These are phyloP conservation scores for Ophthalmolycus amberensis DNA, from an alignment of 2,113 vertebrate species.

Conservation along the genomic window DNA sequence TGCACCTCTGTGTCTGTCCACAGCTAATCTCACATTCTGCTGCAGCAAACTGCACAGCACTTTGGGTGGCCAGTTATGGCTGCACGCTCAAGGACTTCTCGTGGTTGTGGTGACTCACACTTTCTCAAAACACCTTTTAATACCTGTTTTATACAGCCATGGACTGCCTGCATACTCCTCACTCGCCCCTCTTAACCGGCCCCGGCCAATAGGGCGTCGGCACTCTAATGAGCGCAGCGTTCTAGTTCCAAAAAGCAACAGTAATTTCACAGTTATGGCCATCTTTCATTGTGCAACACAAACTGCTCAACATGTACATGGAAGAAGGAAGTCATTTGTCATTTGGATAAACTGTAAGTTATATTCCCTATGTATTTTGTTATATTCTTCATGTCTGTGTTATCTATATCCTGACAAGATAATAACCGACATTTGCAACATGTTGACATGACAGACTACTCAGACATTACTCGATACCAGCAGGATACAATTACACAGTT, in stretches of 20 bases:
- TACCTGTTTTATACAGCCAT: no score
- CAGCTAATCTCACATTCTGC: no score
- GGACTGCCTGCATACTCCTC: no score
- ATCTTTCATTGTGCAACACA: conserved; percentile 15
- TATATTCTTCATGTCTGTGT: neutral
- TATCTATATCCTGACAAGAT: conserved; percentile 47
- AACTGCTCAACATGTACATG: conserved; percentile 1
- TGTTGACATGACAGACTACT: conserved; percentile 62
- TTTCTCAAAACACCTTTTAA: no score
- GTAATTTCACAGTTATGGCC: no score
- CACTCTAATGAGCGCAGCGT: neutral
- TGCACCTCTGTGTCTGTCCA: no score
- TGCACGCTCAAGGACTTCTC: no score
- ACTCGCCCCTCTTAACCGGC: no score
- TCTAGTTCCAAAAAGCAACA: neutral
- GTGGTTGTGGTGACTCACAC: no score
- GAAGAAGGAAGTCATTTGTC: neutral
- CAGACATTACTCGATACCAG: conserved; percentile 53
- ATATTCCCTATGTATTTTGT: conserved; percentile 30
- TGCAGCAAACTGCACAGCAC: no score
- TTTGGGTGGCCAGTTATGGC: no score
- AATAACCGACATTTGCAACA: conserved; percentile 51
- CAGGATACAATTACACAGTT: conserved; percentile 52
- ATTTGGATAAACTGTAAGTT: neutral
- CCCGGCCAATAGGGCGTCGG: no score